Evolutionary conservation across 2,113 vertebrate species (phyloP).

Genomic region (Dascyllus trimaculatus): DNA sequence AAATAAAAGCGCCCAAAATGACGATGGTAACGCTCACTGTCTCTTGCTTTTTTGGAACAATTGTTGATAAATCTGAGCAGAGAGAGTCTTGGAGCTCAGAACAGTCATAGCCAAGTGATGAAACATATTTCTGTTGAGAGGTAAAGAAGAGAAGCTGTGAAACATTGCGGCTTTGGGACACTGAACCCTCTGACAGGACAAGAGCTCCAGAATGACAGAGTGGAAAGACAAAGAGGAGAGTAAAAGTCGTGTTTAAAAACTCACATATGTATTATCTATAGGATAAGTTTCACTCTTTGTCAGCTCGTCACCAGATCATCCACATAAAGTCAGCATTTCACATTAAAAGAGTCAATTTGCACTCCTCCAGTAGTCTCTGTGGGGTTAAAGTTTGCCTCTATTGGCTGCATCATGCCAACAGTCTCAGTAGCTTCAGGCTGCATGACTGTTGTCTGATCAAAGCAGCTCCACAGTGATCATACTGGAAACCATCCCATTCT

Average conservation of each 20-base stretch:
- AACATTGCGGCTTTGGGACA: constrained; percentile 30
- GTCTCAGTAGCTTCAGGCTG: constrained; percentile 48
- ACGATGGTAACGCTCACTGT: not conserved
- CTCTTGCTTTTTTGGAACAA: not conserved
- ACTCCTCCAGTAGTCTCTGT: not conserved
- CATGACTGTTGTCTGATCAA: constrained; percentile 57
- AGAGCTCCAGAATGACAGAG: constrained; percentile 12
- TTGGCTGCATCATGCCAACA: constrained; percentile 24
- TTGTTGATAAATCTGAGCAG: not conserved
- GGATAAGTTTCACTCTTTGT: too few species aligned
- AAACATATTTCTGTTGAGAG: constrained; percentile 44
- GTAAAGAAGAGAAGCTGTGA: constrained; percentile 14
- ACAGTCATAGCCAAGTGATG: constrained; percentile 36
- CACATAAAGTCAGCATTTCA: not conserved
- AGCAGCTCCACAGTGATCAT: constrained; percentile 37
- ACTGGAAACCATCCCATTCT: constrained; percentile 44
- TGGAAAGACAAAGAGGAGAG: constrained; percentile 5
- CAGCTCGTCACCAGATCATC: not conserved
- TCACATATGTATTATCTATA: not conserved
- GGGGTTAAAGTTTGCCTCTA: constrained; percentile 12
- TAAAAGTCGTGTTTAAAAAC: not conserved
- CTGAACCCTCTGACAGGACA: constrained; percentile 1
- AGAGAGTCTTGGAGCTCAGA: constrained; percentile 10
- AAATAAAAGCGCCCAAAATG: not conserved
- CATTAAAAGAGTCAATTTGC: not conserved